Percentiles rank a stretch among this genome's conserved stretches.
phyloP scores from a whole-genome alignment of 2,888 invertebrate species.

The Ophioninae sp. region DNA sequence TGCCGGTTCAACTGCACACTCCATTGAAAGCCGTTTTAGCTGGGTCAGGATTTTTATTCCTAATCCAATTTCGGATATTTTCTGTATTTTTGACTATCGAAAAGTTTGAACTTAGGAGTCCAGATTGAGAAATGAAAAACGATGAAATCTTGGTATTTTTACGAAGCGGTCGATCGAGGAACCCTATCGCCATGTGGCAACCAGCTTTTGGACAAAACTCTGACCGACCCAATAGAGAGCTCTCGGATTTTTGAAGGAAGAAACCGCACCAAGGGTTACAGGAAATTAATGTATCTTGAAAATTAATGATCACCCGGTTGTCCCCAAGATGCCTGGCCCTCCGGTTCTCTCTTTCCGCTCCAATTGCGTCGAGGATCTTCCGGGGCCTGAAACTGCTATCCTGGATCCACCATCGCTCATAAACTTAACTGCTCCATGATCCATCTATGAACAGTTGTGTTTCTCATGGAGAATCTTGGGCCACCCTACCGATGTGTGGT shows the following conservation, averaged over 20 bases:
- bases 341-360: slow-evolving; percentile 61
- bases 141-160: slow-evolving; percentile 46
- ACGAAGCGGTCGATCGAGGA: slow-evolving; percentile 64
- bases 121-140: slow-evolving; percentile 5
- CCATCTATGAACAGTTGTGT: slow-evolving; percentile 49
- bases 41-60: slow-evolving; percentile 13
- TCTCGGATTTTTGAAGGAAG: slow-evolving; percentile 20
- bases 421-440: slow-evolving; percentile 31
- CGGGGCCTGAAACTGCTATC: slow-evolving; percentile 27
- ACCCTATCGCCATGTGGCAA: slow-evolving; percentile 75
- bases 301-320: slow-evolving; percentile 74
- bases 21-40: neutral
- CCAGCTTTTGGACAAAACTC: slow-evolving; percentile 70
- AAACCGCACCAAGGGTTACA: slow-evolving; percentile 65
- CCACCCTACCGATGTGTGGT: slow-evolving; percentile 32
- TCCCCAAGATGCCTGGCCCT: slow-evolving; percentile 13
- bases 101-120: neutral
- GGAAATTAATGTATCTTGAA: slow-evolving; percentile 78
- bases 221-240: slow-evolving; percentile 50
- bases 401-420: slow-evolving; percentile 42
- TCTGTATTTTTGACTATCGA: slow-evolving; percentile 38
- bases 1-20: neutral
- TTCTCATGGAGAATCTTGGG: slow-evolving; percentile 49
- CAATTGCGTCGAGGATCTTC: slow-evolving; percentile 55
- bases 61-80: slow-evolving; percentile 52